Base-by-base conservation (phyloP, 2,113 vertebrate species). In the Emydocephalus ijimae region DNA sequence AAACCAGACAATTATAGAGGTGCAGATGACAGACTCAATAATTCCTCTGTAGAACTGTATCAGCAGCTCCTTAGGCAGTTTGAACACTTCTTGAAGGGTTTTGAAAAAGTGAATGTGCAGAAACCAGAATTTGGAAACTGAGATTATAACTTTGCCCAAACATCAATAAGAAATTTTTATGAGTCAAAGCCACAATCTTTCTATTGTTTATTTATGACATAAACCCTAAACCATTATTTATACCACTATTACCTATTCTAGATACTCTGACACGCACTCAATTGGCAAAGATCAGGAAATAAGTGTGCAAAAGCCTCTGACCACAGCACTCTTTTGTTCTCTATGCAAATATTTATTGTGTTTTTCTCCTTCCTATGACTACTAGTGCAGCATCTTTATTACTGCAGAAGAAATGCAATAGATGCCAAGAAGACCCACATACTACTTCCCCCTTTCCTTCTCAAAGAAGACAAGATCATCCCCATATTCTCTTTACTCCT, bases 51-150 rank as follows among this genome's bases (percentile, higher is more conserved):
- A 50, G 48, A 9, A 50, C 48, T 50, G 48, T 9, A 50, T 50
- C 48, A 50, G 48, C 48, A 50, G 48, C 48, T 50, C 48, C 48
- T 50, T 50, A 8, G 48, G 48, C 48, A 50, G 8, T 50, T 9
- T 50, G 48, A 50, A 90, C 3, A 1, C 4, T 6, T 0, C 1
- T 2, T 89, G 9, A 59, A 23, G 8, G 26, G 20, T 15, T 64
- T n/a, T 0, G 1, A 26, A 4, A 0, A 0, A 48, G 11, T 8
- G 52, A 7, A 29, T 23, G 3, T 7, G 10, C 15, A 52, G n/a
- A 48, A 54, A 55, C 21, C 59, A 89, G 61, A 11, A 20, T 45
- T 43, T 54, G 59, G 86, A 24, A 85, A 20, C 26, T 24, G 52
- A 18, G 8, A 23, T n/a, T 24, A 1, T 52, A 23, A 6, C 12